Conservation (phyloP, 2,797 vertebrate genomes). For the Schizopygopsis pylzovi region DNA sequence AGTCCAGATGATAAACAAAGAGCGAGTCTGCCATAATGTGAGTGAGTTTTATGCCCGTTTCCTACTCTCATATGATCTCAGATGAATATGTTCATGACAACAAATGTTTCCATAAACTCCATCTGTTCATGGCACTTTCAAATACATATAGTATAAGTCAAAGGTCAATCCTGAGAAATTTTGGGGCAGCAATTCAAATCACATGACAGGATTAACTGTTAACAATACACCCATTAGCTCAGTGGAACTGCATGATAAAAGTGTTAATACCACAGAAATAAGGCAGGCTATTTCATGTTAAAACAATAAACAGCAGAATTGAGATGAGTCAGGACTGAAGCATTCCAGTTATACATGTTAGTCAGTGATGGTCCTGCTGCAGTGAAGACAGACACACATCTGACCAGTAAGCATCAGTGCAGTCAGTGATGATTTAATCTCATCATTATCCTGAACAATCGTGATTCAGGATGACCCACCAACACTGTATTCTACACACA, state of each 20-base stretch:
- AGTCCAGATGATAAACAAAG: neutral
- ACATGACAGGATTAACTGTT: neutral
- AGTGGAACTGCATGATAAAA: neutral
- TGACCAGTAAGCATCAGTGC: neutral
- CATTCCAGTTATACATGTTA: neutral
- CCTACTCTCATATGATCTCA: neutral
- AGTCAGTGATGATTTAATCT: neutral
- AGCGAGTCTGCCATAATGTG: neutral
- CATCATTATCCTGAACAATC: neutral
- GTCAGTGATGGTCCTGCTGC: neutral
- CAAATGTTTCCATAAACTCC: slow-evolving; percentile 1
- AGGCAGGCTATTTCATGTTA: neutral
- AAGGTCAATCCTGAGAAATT: slow-evolving; percentile 14
- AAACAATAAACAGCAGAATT: neutral
- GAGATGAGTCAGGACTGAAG: neutral
- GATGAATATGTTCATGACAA: neutral
- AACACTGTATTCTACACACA: neutral
- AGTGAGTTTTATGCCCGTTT: neutral
- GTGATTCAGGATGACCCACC: neutral
- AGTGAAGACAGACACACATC: neutral
- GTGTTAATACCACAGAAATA: neutral
- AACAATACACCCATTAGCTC: neutral
- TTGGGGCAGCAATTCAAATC: neutral
- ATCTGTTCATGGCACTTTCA: neutral
- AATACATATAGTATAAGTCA: slow-evolving; percentile 5